Conservation (phyloP, 2,113 vertebrate genomes). For the Podocnemis expansa region DNA sequence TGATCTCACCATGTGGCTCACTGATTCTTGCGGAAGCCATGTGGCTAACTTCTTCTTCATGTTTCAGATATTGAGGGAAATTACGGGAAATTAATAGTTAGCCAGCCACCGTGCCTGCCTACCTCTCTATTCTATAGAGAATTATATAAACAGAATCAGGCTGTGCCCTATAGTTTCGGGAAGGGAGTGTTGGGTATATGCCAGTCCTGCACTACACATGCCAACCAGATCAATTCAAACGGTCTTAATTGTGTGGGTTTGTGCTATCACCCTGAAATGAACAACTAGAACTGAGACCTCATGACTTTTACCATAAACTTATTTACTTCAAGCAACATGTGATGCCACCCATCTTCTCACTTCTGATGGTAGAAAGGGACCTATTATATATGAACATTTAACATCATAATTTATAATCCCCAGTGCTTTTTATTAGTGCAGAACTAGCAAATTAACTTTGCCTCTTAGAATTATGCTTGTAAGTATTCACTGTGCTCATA, state of each 20-base stretch:
- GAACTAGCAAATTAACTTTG: not conserved
- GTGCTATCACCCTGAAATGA: not conserved
- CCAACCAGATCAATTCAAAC: not conserved
- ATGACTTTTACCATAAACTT: not conserved
- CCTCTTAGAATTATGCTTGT: not conserved
- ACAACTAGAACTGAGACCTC: not conserved
- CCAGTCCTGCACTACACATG: not conserved
- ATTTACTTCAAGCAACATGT: not conserved
- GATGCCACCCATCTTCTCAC: not conserved
- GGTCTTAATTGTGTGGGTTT: not conserved
- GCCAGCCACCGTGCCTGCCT: not conserved
- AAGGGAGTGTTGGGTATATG: not conserved
- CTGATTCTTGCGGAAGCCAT: not conserved
- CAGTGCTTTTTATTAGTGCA: not conserved
- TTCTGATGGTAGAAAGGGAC: fast-evolving
- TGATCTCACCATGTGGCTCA: not conserved
- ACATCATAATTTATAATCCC: not conserved
- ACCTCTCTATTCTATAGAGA: not conserved
- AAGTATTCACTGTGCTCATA: not conserved
- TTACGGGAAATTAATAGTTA: not conserved
- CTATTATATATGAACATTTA: not conserved
- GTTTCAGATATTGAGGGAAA: not conserved
- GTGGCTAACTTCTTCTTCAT: not conserved
- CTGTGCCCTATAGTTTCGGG: not conserved
- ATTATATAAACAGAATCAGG: not conserved